Percentiles rank a stretch among this genome's conserved stretches.
Conservation (phyloP, 2,888 invertebrate species). For the Gryllus longicercus region DNA sequence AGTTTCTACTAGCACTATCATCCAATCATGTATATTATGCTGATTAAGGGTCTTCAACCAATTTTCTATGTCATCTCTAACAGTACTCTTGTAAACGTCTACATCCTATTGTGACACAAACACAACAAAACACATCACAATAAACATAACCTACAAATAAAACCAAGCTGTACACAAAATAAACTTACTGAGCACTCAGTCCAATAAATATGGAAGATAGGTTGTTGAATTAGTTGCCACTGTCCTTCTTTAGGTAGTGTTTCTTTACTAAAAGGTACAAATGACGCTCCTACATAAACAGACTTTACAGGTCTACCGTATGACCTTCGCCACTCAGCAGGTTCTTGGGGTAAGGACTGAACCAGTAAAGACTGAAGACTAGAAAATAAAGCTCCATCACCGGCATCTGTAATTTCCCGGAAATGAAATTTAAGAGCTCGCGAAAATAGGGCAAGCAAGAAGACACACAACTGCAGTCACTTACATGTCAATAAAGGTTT, state of each 20-base stretch:
- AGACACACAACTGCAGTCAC: constrained; percentile 43
- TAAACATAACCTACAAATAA: not conserved
- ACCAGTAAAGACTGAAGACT: constrained; percentile 73
- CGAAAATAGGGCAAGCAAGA: not conserved
- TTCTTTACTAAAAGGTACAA: constrained; percentile 73
- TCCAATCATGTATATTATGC: constrained; percentile 82
- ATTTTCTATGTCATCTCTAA: constrained; percentile 83
- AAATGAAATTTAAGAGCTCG: constrained; percentile 6
- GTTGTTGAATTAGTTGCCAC: constrained; percentile 78
- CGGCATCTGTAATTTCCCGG: constrained; percentile 63
- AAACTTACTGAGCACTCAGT: constrained; percentile 84
- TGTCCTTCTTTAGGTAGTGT: constrained; percentile 69
- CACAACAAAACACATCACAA: constrained; percentile 34
- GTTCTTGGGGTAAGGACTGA: constrained; percentile 79
- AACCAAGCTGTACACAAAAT: not conserved
- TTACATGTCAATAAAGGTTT: constrained; percentile 73
- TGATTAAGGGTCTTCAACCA: constrained; percentile 79
- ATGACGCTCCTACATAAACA: constrained; percentile 77
- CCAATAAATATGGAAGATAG: constrained; percentile 92
- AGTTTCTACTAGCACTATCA: constrained; percentile 88
- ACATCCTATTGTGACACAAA: constrained; percentile 64
- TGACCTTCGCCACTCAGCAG: constrained; percentile 88
- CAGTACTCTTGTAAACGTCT: constrained; percentile 80
- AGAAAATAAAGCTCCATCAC: constrained; percentile 79
- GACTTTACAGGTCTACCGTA: constrained; percentile 81